phyloP scores from a whole-genome alignment of 2,113 vertebrate species.

The Notiomystis cincta region DNA sequence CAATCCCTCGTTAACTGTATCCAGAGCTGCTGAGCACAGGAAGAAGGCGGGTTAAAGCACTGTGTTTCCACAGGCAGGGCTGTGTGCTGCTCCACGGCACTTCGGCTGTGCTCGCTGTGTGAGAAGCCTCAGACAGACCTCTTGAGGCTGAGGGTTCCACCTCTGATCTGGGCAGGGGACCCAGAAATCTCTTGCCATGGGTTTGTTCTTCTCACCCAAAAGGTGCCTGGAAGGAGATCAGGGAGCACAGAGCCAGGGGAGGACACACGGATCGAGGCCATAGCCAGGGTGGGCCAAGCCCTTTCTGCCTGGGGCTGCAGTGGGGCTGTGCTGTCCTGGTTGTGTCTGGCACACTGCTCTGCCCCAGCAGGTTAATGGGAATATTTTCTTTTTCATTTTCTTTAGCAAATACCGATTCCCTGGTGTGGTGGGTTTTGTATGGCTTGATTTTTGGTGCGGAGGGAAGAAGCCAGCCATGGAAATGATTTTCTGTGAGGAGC shows the following conservation, averaged over 20 bases:
- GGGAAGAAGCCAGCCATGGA: too few relatives aligned
- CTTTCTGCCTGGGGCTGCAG: background rate
- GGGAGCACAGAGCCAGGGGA: background rate
- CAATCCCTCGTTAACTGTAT: background rate
- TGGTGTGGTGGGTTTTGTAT: too few relatives aligned
- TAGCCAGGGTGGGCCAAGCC: background rate
- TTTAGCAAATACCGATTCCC: background rate
- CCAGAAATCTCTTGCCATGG: background rate
- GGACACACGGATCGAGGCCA: rapidly evolving
- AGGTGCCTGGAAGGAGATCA: background rate
- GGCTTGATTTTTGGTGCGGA: too few relatives aligned
- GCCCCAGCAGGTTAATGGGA: background rate
- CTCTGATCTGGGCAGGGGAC: background rate
- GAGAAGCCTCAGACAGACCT: background rate
- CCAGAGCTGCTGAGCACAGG: background rate
- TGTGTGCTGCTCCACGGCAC: background rate
- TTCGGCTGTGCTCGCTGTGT: background rate
- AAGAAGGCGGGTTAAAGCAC: rapidly evolving
- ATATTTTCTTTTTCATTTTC: background rate
- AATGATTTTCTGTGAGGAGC: too few relatives aligned
- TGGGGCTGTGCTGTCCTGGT: background rate
- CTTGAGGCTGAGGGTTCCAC: background rate
- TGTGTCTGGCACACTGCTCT: background rate
- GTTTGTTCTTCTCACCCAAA: background rate
- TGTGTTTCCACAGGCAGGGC: background rate